Evolutionary conservation across 2,797 vertebrate species (phyloP).

Genomic region (Squalus acanthias): DNA sequence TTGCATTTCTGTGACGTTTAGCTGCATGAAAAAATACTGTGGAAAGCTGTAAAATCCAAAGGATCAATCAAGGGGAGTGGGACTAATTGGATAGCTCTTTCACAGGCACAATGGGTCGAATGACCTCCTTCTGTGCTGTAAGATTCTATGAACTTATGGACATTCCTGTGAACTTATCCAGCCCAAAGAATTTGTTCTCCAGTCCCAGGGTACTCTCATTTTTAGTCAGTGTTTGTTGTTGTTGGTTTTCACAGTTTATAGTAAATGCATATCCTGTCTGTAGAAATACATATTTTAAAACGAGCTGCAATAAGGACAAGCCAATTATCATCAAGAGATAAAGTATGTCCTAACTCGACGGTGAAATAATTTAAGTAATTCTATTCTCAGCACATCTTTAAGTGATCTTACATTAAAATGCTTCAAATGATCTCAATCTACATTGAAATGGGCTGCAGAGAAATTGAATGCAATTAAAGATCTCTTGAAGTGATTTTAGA

Average conservation of each 20-base stretch:
- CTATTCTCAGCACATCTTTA: slow-evolving; percentile 16
- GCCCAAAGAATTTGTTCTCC: not conserved
- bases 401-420: not conserved
- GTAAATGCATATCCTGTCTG: not conserved
- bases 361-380: not conserved
- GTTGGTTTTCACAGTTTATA: not conserved
- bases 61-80: not conserved
- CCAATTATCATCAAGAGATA: slow-evolving; percentile 4
- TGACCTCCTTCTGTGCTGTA: not conserved
- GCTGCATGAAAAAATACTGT: not conserved
- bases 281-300: not conserved
- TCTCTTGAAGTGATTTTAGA: not conserved
- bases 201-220: not conserved
- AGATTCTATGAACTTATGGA: not conserved
- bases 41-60: not conserved
- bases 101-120: not conserved
- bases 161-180: not conserved
- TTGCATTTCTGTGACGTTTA: not conserved
- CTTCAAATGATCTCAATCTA: not conserved
- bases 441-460: not conserved
- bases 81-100: not conserved
- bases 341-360: not conserved
- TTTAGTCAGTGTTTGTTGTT: not conserved
- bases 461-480: slow-evolving; percentile 13
- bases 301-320: not conserved